phyloP scores from a whole-genome alignment of 1,140 invertebrate species.

The Reticulitermes speratus region DNA sequence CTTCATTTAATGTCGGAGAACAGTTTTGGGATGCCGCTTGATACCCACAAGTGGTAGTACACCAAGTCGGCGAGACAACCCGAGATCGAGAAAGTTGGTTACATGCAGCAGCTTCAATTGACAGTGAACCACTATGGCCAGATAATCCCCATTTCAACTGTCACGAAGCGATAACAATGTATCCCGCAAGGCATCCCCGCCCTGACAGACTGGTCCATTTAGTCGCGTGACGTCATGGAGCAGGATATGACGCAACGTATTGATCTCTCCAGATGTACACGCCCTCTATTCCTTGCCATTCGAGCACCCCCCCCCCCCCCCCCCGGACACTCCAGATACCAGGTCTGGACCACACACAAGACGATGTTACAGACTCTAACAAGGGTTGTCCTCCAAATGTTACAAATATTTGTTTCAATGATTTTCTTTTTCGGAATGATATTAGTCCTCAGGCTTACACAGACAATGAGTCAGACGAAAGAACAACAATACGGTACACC shows the following conservation, averaged over 20 bases:
- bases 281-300: background rate
- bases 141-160: background rate
- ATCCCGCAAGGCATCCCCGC: background rate
- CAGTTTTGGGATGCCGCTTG: background rate
- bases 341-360: background rate
- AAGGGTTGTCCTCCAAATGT: too few species aligned
- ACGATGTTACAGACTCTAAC: background rate
- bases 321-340: background rate
- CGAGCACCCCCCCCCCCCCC: background rate
- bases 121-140: background rate
- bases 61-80: background rate
- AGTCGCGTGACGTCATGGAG: constrained; percentile 22
- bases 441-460: too few species aligned
- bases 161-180: background rate
- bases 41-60: background rate
- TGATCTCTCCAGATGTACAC: constrained; percentile 20
- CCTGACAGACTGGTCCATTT: background rate
- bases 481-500: too few species aligned
- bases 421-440: too few species aligned
- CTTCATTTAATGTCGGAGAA: background rate
- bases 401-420: too few species aligned
- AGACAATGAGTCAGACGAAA: too few species aligned
- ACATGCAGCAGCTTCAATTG: background rate
- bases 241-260: constrained; percentile 32
- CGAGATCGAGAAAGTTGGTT: background rate